These are phyloP conservation scores for Asobara japonica DNA, from an alignment of 1,140 invertebrate genomes.

Conservation along the genomic window DNA sequence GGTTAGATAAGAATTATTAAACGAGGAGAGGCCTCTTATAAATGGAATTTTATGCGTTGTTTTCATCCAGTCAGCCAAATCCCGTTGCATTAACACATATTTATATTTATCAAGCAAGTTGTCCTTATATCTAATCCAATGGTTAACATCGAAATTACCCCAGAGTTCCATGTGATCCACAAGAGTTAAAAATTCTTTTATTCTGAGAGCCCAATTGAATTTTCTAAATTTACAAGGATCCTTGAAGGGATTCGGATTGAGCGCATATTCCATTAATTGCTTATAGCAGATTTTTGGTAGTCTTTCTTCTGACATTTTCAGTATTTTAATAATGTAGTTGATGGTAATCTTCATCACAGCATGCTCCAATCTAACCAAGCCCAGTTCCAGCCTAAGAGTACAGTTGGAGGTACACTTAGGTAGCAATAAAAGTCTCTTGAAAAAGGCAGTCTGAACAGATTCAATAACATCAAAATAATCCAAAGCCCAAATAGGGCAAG, in stretches of 20 bases:
- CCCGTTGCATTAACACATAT: background rate
- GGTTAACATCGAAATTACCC: background rate
- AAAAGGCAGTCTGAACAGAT: too few species aligned
- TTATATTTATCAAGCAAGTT: background rate
- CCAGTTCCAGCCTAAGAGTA: background rate
- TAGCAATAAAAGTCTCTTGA: background rate
- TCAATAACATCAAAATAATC: too few species aligned
- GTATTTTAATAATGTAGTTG: background rate
- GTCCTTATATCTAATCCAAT: background rate
- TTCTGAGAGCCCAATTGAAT: background rate
- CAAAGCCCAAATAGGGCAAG: too few species aligned
- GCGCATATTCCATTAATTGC: background rate
- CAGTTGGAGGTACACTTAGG: background rate
- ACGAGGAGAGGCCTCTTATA: background rate
- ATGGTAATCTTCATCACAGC: background rate
- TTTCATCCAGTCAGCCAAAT: background rate
- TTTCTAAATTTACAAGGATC: background rate
- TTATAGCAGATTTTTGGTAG: background rate
- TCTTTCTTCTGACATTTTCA: background rate
- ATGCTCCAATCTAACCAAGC: background rate
- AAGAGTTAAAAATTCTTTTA: background rate
- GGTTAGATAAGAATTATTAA: background rate
- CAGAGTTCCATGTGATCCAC: background rate
- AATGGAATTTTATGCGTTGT: background rate
- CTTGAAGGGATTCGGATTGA: background rate